A percentile compares a stretch with the other conserved stretches of the same genome.
Evolutionary conservation across 2,888 invertebrate species (phyloP).

Genomic region (Micoletzkya japonica): DNA sequence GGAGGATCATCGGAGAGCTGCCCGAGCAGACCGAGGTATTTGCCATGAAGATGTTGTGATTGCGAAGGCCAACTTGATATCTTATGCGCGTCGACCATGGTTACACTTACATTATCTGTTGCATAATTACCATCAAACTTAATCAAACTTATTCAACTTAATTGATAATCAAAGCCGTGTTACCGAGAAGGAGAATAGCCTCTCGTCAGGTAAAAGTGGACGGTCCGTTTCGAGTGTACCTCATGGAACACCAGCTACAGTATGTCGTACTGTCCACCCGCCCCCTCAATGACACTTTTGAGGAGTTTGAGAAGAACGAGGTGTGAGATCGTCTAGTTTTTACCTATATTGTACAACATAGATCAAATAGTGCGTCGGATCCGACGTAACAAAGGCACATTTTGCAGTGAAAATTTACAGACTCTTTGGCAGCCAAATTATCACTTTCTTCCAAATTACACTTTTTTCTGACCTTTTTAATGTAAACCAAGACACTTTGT

Average conservation of each 20-base stretch:
- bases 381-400: neutral
- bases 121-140: too few species aligned
- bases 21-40: conserved; percentile 27
- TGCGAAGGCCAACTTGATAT: too few species aligned
- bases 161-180: too few species aligned
- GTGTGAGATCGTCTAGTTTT: conserved; percentile 18
- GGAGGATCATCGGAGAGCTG: conserved; percentile 39
- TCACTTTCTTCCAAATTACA: too few species aligned
- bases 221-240: conserved; percentile 52
- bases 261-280: conserved; percentile 48
- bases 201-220: conserved; percentile 58
- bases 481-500: too few species aligned
- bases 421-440: too few species aligned
- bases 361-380: neutral
- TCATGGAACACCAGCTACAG: conserved; percentile 43
- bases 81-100: too few species aligned
- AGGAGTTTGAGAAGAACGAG: conserved; percentile 48
- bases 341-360: neutral
- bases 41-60: too few species aligned
- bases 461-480: too few species aligned
- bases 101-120: too few species aligned
- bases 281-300: conserved; percentile 27
- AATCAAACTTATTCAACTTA: too few species aligned
- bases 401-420: neutral
- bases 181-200: too few species aligned